Evolutionary conservation across 1,140 invertebrate genomes (phyloP).

Genomic region (Drosophila nannoptera): DNA sequence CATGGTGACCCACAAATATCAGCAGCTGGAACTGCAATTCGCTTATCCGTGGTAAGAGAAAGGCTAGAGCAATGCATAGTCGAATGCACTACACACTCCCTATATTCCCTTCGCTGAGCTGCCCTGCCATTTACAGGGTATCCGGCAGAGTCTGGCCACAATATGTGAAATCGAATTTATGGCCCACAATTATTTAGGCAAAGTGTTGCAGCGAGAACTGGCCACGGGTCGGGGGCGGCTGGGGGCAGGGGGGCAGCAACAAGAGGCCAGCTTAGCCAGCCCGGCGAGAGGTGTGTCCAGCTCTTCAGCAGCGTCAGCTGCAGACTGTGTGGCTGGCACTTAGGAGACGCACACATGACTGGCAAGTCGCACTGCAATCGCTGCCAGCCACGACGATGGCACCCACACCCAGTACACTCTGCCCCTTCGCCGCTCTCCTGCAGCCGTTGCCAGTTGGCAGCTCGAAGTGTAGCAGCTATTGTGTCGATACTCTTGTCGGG

Average conservation of each 20-base stretch:
- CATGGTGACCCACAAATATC: constrained; percentile 62
- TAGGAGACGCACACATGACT: constrained; percentile 60
- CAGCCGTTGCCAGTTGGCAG: no score
- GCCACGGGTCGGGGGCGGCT: background rate
- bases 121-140: constrained; percentile 15
- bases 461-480: constrained; percentile 22
- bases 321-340: constrained; percentile 33
- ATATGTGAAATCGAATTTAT: constrained; percentile 56
- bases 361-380: constrained; percentile 42
- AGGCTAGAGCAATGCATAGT: background rate
- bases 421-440: no score
- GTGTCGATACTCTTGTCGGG: constrained; percentile 67
- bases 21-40: constrained; percentile 18
- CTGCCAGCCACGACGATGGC: constrained; percentile 11
- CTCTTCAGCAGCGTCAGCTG: constrained; percentile 29
- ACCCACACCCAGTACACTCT: constrained; percentile 50
- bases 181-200: constrained; percentile 56
- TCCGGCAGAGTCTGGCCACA: constrained; percentile 17
- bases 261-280: background rate
- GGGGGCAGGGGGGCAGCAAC: constrained; percentile 1
- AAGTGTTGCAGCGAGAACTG: constrained; percentile 42
- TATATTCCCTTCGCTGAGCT: background rate
- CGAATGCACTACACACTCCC: no score
- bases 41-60: constrained; percentile 15
- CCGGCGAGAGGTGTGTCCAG: constrained; percentile 50